phyloP scores from a whole-genome alignment of 2,888 invertebrate genomes.

The Augiades crinisus region DNA sequence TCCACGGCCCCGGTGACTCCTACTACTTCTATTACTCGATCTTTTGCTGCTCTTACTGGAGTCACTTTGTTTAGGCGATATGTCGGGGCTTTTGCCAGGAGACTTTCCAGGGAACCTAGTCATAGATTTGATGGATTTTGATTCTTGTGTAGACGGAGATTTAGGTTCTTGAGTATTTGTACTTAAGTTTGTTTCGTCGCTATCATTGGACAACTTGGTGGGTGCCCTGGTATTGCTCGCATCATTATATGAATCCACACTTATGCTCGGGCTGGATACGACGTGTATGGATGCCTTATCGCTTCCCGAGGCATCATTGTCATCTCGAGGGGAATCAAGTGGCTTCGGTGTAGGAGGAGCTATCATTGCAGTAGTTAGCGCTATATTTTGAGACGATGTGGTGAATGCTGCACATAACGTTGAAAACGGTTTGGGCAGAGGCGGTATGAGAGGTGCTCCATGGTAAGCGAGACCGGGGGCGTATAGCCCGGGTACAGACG shows the following conservation, averaged over 20 bases:
- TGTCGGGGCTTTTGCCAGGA: constrained; percentile 85
- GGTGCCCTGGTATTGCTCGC: constrained; percentile 49
- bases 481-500: constrained; percentile 84
- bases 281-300: constrained; percentile 64
- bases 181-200: constrained; percentile 54
- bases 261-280: constrained; percentile 62
- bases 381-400: constrained; percentile 90
- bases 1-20: constrained; percentile 73
- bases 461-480: constrained; percentile 81
- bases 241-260: constrained; percentile 60
- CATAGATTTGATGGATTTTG: constrained; percentile 78
- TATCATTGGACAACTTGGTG: constrained; percentile 64
- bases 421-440: constrained; percentile 77
- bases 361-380: constrained; percentile 90
- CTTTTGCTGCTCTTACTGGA: constrained; percentile 58
- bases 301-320: constrained; percentile 60
- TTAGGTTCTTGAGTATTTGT: constrained; percentile 56
- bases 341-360: constrained; percentile 83
- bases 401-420: constrained; percentile 89
- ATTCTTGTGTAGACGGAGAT: too few species aligned
- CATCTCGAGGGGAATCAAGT: constrained; percentile 66
- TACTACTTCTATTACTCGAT: constrained; percentile 60
- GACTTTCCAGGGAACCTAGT: constrained; percentile 85
- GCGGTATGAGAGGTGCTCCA: constrained; percentile 74
- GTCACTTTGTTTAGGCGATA: constrained; percentile 85